Base-by-base conservation (phyloP, 1,140 invertebrate genomes). In the Penaeus indicus region DNA sequence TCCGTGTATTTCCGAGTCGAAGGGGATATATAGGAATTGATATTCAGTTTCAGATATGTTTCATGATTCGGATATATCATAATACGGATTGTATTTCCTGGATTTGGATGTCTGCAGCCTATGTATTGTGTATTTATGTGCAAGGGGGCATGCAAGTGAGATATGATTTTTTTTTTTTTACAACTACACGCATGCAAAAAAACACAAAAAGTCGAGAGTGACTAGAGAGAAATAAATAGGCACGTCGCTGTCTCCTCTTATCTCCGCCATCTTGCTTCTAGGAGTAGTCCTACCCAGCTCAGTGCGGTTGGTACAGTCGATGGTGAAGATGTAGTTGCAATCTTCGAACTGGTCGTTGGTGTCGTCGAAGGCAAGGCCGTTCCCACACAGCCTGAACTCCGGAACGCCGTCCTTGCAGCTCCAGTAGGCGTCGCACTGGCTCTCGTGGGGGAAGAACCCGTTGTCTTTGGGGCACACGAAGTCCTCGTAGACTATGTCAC, bases 391-490 rank as follows among this genome's bases (percentile, higher is more conserved):
- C 93, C 98, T 98, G 88, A 98, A 93, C 91, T 97, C 96, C 84
- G 97, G 96, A 3, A 94, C 95, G 90, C 96, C 96, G 92, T 97
- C 97, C 93, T 98, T 96, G 92, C 97, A 98, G 92, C 97, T 97
- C 96, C 96, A 98, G 93, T 98, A 98, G 93, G 98, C 98, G 94
- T 98, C 97, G 92, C 97, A 98, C 42, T 96, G 97, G 89, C 94
- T 93, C 91, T 96, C 95, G 93, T 97, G 97, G 89, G 97, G 97
- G 93, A 97, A 98, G 94, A 98, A 98, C 8, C 97, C 97, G 92
- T 77, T 97, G 92, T 98, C 97, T 92, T 98, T 97, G 19, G 97
- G 97, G 92, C 97, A 98, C 94, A 97, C 16, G 72, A 81, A 87
- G 67, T 85, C 82, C 21, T 84, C 84, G n/a, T 86, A 79, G 21